A percentile compares a stretch with the other conserved stretches of the same genome.
These are phyloP conservation scores for Drosophila nigrodunni DNA, from an alignment of 1,140 invertebrate species.

Conservation along the genomic window DNA sequence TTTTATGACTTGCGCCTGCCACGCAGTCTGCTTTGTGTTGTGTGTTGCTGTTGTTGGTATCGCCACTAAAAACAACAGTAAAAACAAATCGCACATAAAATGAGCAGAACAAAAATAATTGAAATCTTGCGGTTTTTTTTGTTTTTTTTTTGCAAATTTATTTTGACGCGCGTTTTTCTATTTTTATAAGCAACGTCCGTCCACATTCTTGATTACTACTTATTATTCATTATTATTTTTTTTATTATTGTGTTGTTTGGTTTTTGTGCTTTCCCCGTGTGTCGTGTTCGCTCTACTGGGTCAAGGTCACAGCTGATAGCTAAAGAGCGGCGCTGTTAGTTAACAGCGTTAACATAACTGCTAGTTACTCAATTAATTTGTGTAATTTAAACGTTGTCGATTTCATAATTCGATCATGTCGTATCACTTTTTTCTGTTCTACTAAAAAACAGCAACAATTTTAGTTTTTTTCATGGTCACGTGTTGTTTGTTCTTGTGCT, in stretches of 20 bases:
- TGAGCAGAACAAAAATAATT: slow-evolving; percentile 10
- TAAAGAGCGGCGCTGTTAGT: slow-evolving; percentile 7
- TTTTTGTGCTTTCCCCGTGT: slow-evolving; percentile 42
- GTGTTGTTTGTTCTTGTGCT: slow-evolving; percentile 33
- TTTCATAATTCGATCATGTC: slow-evolving; percentile 24
- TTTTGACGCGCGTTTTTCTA: slow-evolving; percentile 30
- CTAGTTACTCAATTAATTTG: neutral
- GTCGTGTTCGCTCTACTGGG: slow-evolving; percentile 53
- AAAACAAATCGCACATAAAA: slow-evolving; percentile 11
- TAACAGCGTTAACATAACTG: slow-evolving; percentile 8
- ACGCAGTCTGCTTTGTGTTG: slow-evolving; percentile 60
- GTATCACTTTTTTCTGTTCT: slow-evolving; percentile 3
- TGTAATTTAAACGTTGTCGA: slow-evolving; percentile 32
- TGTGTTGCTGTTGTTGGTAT: slow-evolving; percentile 47
- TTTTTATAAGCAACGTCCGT: slow-evolving; percentile 36
- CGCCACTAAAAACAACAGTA: slow-evolving; percentile 38
- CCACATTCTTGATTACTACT: slow-evolving; percentile 48
- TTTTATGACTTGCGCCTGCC: slow-evolving; percentile 60
- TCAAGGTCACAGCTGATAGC: no score
- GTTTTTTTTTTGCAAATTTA: slow-evolving; percentile 15
- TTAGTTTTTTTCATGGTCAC: slow-evolving; percentile 60
- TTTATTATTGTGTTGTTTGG: neutral
- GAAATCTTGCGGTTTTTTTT: slow-evolving; percentile 13
- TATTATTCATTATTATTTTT: slow-evolving; percentile 43
- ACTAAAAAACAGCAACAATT: slow-evolving; percentile 17